These are phyloP conservation scores for Helostoma temminkii DNA, from an alignment of 2,797 vertebrate genomes.

Conservation along the genomic window DNA sequence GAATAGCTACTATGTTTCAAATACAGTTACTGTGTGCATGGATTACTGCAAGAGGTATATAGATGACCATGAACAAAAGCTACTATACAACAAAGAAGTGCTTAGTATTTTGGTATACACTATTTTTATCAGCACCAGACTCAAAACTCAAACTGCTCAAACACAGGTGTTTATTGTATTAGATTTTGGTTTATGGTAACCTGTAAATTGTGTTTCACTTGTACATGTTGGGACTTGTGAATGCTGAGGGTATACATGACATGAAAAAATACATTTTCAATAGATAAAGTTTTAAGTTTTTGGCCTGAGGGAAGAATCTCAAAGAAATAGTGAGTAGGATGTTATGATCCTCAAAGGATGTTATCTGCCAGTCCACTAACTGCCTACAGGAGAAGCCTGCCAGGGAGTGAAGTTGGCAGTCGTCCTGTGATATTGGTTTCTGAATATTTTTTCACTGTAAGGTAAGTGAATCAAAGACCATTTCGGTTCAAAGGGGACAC, in stretches of 20 bases:
- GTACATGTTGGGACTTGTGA: constrained; percentile 27
- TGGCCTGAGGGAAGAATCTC: constrained; percentile 60
- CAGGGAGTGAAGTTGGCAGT: constrained; percentile 56
- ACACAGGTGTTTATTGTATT: background rate
- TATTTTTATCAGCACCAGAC: too few species aligned
- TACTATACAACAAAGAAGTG: constrained; percentile 22
- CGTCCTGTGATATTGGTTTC: constrained; percentile 55
- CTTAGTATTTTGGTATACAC: too few species aligned
- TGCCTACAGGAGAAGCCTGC: constrained; percentile 69
- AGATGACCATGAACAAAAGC: constrained; percentile 29
- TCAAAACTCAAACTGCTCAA: too few species aligned
- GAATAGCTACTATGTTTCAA: constrained; percentile 23
- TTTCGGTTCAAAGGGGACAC: background rate
- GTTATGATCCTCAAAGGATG: constrained; percentile 72
- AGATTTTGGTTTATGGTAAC: constrained; percentile 10
- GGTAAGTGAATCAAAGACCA: constrained; percentile 63
- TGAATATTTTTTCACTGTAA: constrained; percentile 50
- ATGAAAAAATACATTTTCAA: constrained; percentile 40
- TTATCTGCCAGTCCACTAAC: constrained; percentile 68
- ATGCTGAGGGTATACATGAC: constrained; percentile 47
- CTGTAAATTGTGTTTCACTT: constrained; percentile 7
- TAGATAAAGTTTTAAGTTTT: constrained; percentile 52
- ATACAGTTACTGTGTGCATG: constrained; percentile 2
- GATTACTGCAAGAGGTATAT: constrained; percentile 37
- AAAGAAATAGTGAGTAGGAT: constrained; percentile 59